Evolutionary conservation across 1,140 invertebrate species (phyloP).

Genomic region (Xylocopa sonorina): DNA sequence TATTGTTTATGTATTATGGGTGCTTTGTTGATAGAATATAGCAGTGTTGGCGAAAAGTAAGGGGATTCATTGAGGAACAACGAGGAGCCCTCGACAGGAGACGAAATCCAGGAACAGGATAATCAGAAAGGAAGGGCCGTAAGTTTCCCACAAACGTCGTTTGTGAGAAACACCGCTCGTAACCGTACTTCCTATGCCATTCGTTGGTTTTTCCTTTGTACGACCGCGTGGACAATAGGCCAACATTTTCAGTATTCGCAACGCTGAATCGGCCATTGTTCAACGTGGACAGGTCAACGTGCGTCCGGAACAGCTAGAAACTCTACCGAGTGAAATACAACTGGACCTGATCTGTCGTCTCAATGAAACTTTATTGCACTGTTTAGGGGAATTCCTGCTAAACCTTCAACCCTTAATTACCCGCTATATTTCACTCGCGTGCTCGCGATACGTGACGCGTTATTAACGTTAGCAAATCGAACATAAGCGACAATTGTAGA

Average conservation of each 20-base stretch:
- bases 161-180: conserved; percentile 42
- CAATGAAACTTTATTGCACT: conserved; percentile 12
- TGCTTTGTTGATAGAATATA: not conserved
- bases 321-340: conserved; percentile 9
- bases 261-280: conserved; percentile 44
- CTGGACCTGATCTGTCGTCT: conserved; percentile 20
- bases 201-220: conserved; percentile 47
- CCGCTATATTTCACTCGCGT: too few species aligned
- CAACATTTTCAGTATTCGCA: conserved; percentile 53
- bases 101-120: conserved; percentile 4
- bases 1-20: too few species aligned
- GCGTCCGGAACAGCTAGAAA: conserved; percentile 14
- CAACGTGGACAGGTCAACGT: conserved; percentile 36
- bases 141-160: conserved; percentile 50
- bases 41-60: not conserved
- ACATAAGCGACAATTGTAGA: not conserved
- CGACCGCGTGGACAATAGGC: conserved; percentile 36
- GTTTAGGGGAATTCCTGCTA: not conserved
- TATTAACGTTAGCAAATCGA: too few species aligned
- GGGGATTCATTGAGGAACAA: conserved; percentile 13
- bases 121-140: conserved; percentile 8
- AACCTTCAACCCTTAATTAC: too few species aligned
- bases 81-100: not conserved
- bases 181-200: conserved; percentile 52
- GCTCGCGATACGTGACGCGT: too few species aligned